phyloP scores from a whole-genome alignment of 2,797 vertebrate genomes.

The Merluccius polli region DNA sequence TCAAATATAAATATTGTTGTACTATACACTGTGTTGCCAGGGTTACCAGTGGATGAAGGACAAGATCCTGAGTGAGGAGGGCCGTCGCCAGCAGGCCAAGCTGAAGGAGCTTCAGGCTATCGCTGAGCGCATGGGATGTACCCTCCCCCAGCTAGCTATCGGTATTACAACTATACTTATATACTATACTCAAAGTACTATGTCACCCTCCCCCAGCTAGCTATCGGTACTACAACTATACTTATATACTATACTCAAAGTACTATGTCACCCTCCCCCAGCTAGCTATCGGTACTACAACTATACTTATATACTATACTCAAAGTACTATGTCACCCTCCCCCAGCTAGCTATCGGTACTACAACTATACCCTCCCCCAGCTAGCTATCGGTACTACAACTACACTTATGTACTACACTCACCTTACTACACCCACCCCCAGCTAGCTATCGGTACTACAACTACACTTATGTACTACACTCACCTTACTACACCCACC shows the following conservation, averaged over 20 bases:
- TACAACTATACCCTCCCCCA: conserved; percentile 78
- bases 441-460: conserved; percentile 88
- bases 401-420: neutral
- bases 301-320: neutral
- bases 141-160: conserved; percentile 88
- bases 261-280: conserved; percentile 83
- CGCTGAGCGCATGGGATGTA: conserved; percentile 85
- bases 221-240: conserved; percentile 77
- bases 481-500: conserved; percentile 85
- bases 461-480: neutral
- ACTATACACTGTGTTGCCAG: conserved; percentile 58
- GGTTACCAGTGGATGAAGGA: conserved; percentile 96
- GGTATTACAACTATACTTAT: conserved; percentile 65
- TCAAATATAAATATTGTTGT: neutral
- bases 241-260: neutral
- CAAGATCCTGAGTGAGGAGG: conserved; percentile 92
- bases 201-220: conserved; percentile 88
- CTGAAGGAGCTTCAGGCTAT: conserved; percentile 89
- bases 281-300: conserved; percentile 84
- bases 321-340: conserved; percentile 72
- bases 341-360: conserved; percentile 91
- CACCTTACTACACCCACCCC: conserved; percentile 85
- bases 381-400: conserved; percentile 84
- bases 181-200: neutral
- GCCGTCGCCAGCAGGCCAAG: conserved; percentile 88